These are phyloP conservation scores for Ailurus styani DNA, from an alignment of 2,113 vertebrate genomes.

Conservation along the genomic window DNA sequence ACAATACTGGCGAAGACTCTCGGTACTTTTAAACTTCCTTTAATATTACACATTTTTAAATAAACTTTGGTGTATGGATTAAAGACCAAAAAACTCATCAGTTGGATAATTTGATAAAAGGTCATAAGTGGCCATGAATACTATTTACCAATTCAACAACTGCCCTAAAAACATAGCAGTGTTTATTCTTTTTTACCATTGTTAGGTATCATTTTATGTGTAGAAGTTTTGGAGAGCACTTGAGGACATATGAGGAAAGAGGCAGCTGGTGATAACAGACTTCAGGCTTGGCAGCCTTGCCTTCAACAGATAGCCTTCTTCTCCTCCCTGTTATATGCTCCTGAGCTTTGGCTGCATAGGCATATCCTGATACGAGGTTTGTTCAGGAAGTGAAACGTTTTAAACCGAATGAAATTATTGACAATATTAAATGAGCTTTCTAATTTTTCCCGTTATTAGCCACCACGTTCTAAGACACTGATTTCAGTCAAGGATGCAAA, in stretches of 20 bases:
- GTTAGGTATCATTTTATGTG: conserved; percentile 16
- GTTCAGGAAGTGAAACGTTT: background rate
- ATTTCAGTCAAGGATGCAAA: background rate
- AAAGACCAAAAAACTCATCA: background rate
- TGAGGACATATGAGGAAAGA: background rate
- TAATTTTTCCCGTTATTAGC: background rate
- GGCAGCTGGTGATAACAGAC: background rate
- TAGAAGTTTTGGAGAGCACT: background rate
- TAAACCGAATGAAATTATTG: background rate
- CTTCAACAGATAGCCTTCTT: background rate
- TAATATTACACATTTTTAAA: background rate
- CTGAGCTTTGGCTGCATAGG: background rate
- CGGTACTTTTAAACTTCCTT: background rate
- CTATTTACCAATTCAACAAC: background rate
- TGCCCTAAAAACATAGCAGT: background rate
- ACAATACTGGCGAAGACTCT: background rate
- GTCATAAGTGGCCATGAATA: background rate
- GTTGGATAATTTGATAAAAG: conserved; percentile 14
- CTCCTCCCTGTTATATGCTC: background rate
- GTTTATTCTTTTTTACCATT: background rate
- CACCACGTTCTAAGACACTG: background rate
- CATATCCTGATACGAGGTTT: background rate
- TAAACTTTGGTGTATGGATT: background rate
- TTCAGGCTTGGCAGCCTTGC: background rate
- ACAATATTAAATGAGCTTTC: conserved; percentile 26